Evolutionary conservation across 2,113 vertebrate species (phyloP).

Genomic region (Martes martes): DNA sequence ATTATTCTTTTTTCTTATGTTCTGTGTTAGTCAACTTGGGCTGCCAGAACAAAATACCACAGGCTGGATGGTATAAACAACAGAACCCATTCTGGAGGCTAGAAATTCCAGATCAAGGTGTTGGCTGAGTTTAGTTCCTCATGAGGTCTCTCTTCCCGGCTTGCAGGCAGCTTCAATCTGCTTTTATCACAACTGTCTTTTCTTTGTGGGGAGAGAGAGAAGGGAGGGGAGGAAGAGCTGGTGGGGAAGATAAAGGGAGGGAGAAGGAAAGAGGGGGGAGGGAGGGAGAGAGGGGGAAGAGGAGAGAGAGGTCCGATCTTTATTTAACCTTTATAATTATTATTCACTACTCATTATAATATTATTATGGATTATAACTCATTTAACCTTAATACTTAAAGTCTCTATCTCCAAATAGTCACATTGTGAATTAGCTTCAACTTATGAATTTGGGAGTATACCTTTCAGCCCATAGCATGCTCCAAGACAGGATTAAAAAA

Average conservation of each 20-base stretch:
- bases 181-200: neutral
- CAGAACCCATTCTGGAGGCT: neutral
- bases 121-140: neutral
- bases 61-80: neutral
- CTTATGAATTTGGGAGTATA: neutral
- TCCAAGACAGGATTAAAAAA: neutral
- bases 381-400: neutral
- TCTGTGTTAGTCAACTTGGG: neutral
- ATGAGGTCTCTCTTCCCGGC: neutral
- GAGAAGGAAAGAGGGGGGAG: neutral
- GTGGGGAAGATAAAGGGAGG: neutral
- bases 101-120: neutral
- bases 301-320: neutral
- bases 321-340: neutral
- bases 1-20: neutral
- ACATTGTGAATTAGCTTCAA: neutral
- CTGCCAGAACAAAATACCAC: neutral
- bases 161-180: no score
- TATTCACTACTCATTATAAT: neutral
- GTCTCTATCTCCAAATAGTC: neutral
- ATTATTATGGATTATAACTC: neutral
- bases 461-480: neutral
- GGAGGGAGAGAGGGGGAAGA: neutral
- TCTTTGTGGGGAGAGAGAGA: neutral
- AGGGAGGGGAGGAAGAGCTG: accelerated